A percentile compares a stretch with the other conserved stretches of the same genome.
Evolutionary conservation across 2,888 invertebrate genomes (phyloP).

Genomic region (Rotaria macrura): DNA sequence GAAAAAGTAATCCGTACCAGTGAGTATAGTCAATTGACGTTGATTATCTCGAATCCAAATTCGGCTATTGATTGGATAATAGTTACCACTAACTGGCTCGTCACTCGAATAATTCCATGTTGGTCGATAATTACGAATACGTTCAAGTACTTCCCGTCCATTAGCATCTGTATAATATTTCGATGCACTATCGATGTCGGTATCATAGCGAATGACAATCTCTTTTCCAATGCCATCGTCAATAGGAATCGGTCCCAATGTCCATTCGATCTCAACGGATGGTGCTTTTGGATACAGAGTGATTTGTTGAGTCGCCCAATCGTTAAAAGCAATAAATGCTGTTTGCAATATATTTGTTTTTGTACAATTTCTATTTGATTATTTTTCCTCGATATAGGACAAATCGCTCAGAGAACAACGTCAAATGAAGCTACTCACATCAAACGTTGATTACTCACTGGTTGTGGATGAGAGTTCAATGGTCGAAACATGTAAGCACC

Average conservation of each 20-base stretch:
- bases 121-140: slow-evolving; percentile 46
- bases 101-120: slow-evolving; percentile 56
- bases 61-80: slow-evolving; percentile 78
- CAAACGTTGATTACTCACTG: no score
- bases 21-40: slow-evolving; percentile 34
- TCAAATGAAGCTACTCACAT: no score
- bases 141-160: slow-evolving; percentile 53
- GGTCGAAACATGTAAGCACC: slow-evolving; percentile 73
- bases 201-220: slow-evolving; percentile 63
- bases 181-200: slow-evolving; percentile 42
- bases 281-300: slow-evolving; percentile 42
- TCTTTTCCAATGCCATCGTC: slow-evolving; percentile 67
- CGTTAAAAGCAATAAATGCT: slow-evolving; percentile 45
- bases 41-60: slow-evolving; percentile 52
- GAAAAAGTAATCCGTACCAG: slow-evolving; percentile 37
- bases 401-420: no score
- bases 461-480: background rate
- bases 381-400: no score
- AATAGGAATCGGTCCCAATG: slow-evolving; percentile 36
- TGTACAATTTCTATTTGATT: no score
- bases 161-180: slow-evolving; percentile 73
- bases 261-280: slow-evolving; percentile 55
- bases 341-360: no score
- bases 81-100: slow-evolving; percentile 62
- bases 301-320: slow-evolving; percentile 54